Evolutionary conservation across 2,113 vertebrate species (phyloP), one percentile per base, ranked within the genome.

Genomic region (Vicugna pacos): DNA sequence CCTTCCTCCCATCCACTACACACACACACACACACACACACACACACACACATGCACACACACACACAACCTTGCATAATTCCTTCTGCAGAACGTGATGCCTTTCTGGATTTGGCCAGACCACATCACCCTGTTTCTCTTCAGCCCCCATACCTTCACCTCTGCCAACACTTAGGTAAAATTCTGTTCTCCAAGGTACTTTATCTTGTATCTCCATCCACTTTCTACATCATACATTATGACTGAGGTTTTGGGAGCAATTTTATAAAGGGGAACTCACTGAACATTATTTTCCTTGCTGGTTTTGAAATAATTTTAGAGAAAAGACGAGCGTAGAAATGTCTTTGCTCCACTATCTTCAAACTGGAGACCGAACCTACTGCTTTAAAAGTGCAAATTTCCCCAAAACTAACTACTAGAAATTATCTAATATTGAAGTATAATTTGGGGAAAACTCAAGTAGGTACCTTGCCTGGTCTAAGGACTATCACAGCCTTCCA

Each of bases 401-500:
- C 14, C 54, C 62, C 58, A 60, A 10, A 77, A 64, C 13, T 30
- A 50, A 94, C 50, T 38, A 82, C 3, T 22, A 87, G 38, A 24
- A 77, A 58, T 91, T 91, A 38, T 95, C 46, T 83, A 94, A 86
- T 42, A n/a, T 19, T 65, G 48, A 11, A 19, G 19, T 65, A 28
- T 86, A 75, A 90, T 62, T 86, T 70, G 46, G 60, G 54, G 30
- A 88, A 93, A 95, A 73, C 3, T 80, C 81, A 67, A 60, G 65
- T 28, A 54, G 30, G 9, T 87, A 54, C 50, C 5, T 73, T 70
- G 52, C 11, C 26, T 65, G 73, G 19, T 79, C 30, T 38, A 77
- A 77, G n/a, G 24, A 93, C 7, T 26, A 83, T 65, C 32, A 67
- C 32, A 67, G 38, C 28, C 2, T 35, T 81, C 54, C 20, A 72